Conservation (phyloP, 2,113 vertebrate genomes). For the Cynopterus brachyotis region DNA sequence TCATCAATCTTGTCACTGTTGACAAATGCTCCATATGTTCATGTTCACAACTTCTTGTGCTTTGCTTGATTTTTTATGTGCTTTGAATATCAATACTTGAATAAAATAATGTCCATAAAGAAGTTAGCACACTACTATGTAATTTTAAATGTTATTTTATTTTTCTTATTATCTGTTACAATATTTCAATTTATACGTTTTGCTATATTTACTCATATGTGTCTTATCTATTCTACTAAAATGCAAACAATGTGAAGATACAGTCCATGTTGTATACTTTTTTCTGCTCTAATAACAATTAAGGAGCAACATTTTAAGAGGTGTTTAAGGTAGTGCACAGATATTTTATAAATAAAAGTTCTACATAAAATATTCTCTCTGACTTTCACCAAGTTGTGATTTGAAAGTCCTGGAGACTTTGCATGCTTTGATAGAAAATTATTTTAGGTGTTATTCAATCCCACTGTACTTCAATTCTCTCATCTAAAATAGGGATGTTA, state of each 20-base stretch:
- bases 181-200: background rate
- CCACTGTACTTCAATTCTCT: background rate
- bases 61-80: conserved; percentile 60
- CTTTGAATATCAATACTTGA: conserved; percentile 23
- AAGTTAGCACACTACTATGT: background rate
- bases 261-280: background rate
- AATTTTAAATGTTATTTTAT: background rate
- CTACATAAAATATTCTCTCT: background rate
- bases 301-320: background rate
- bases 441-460: background rate
- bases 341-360: background rate
- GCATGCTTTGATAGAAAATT: background rate
- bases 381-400: background rate
- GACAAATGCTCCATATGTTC: conserved; percentile 67
- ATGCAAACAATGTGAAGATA: background rate
- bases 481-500: background rate
- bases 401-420: background rate
- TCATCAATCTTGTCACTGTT: conserved; percentile 62
- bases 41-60: conserved; percentile 35
- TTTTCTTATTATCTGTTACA: background rate
- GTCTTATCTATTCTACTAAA: background rate
- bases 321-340: background rate
- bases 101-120: conserved; percentile 29
- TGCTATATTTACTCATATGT: background rate
- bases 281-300: background rate